Evolutionary conservation across 2,888 invertebrate genomes (phyloP), one percentile per base, ranked within the genome.

Genomic region (Erebia palarica): DNA sequence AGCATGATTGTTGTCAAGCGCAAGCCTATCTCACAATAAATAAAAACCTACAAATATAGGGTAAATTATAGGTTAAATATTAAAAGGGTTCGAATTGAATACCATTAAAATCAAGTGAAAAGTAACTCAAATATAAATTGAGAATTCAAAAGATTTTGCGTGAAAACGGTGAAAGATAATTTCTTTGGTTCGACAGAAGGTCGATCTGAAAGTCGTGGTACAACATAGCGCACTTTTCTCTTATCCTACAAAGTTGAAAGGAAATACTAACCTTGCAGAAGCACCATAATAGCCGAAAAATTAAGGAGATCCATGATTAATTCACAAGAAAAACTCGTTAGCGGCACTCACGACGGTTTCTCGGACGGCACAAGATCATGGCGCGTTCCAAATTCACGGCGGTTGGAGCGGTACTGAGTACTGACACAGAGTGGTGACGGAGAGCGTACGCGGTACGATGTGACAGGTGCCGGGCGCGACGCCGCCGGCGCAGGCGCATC

Each of bases 231-330:
- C 58, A 21, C 18, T 47, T 57, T 14, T 36, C 36, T 14, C 64
- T n/a, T 36, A 51, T 53, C 9, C 21, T 21, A 59, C 14, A 27
- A 16, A n/a, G 18, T 60, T 18, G 42, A 8, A 18, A 68, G 61
- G 18, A 18, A 8, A 3, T 11, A 68, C 68, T 42, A 72, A 90
- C 90, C 90, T 88, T 85, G 85, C 47, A 86, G 68, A 57, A 89
- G 73, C 76, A 81, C 72, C 76, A 87, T 67, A 73, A 84, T 75
- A 74, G 82, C 78, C 83, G 81, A 82, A 70, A 85, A 79, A 78
- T 82, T 82, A 76, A 86, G 73, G 82, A 88, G 84, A 90, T 89
- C 90, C 91, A 91, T 91, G 78, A 76, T 87, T 79, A 82, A 80
- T 82, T 84, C 82, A 84, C 87, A 85, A 82, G 82, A 80, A 76